Evolutionary conservation across 2,888 invertebrate genomes (phyloP), one percentile per base, ranked within the genome.

Genomic region (Plusia festucae): DNA sequence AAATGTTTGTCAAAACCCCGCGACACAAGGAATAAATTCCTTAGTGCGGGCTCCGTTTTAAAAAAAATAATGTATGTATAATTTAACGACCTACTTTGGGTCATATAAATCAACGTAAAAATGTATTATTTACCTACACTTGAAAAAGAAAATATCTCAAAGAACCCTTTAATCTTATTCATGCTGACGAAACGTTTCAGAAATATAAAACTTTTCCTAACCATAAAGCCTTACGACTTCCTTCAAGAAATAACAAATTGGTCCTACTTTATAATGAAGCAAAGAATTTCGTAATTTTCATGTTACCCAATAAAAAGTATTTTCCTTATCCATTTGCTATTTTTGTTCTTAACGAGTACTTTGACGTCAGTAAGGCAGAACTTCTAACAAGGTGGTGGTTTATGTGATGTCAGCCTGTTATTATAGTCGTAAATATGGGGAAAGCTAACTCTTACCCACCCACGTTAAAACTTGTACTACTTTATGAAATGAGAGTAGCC

Each of bases 361-460:
- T n/a, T 64, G 53, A 59, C 68, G 68, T 68, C 63, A 67, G 7
- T 8, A 8, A 15, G 52, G 11, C 32, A 32, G 60, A 51, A 20
- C 27, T 58, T 30, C 24, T 62, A 65, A 49, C 44, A 68, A 32
- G 55, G 40, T 32, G 6, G 53, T 73, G 59, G 58, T 75, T 75
- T 77, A 75, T 77, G 65, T 24, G 51, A 4, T n/a, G 27, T 24
- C 11, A 54, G 27, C 20, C 59, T 57, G 54, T 60, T 68, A 73
- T 78, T 77, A 60, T 32, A 16, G 13, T 54, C 65, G 15, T 75
- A 58, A 73, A 78, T 73, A 60, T 52, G 34, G 78, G 22, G 74
- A 75, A 77, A 75, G 73, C 53, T 52, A 24, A 61, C 74, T 68
- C 65, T 73, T 75, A 60, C 78, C 61, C 64, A 57, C 62, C 57